Base-by-base conservation (phyloP, 2,797 vertebrate species). In the Taeniopygia guttata region DNA sequence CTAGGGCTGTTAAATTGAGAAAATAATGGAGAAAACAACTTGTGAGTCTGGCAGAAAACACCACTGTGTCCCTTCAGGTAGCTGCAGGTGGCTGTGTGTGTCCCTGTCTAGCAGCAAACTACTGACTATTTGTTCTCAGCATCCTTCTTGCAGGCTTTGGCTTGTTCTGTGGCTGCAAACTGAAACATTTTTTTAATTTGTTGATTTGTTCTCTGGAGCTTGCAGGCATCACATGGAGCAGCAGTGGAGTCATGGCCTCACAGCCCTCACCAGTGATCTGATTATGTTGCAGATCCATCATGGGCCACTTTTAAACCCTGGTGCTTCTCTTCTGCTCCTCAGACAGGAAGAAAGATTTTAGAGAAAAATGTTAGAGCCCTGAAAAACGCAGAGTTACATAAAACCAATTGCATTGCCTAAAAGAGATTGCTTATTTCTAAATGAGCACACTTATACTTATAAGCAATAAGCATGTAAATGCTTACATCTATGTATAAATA, bases 331-430 rank as follows among this genome's bases (percentile, higher is more conserved):
- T 88, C 32, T 84, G 30, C 17, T 87, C 72, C 58, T 94, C 63
- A 94, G 84, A 95, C 62, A 96, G 77, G 59, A 96, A 76, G 68
- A 96, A 93, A 91, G 78, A 89, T 55, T 76, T 82, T 49, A 91
- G 86, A 38, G 66, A 86, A 89, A 95, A 96, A 92, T 54, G 66
- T 75, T 74, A 79, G 76, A 66, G 55, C 60, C 40, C 69, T 79
- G 77, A 64, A 96, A 94, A 38, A 54, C 16, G 48, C 54, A 84
- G 91, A 89, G 48, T 84, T 94, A 94, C 94, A 80, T n/a, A 82
- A 89, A 92, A 81, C 25, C 7, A 43, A 48, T 51, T 80, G 48
- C 9, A 54, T 32, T 81, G 10, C 14, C 17, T 67, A 1, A 16
- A 27, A 51, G 27, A 89, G 45, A 81, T 18, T 1, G 3, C 29